Base-by-base conservation (phyloP, 2,797 vertebrate species). In the Enteromius trimaculatus region DNA sequence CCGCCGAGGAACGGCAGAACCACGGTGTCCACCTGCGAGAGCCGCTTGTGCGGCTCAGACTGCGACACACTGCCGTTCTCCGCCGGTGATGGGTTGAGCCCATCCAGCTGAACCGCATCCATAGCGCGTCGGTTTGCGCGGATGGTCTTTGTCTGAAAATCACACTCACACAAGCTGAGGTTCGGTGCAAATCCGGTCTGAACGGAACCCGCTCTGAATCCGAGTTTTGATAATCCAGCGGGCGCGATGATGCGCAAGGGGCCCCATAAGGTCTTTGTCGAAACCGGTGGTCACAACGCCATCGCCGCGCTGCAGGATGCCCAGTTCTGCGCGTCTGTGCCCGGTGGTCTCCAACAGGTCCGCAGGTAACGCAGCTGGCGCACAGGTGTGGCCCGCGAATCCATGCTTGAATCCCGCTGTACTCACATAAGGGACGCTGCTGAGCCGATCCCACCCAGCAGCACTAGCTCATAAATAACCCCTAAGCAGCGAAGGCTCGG, bases 1-100 rank as follows among this genome's bases (percentile, higher is more conserved):
- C 97, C 96, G 7, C 97, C 97, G 5, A 99, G 95, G 82, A 97
- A 95, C 23, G 97, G 97, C 91, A 98, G 92, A 65, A 99, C 97
- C 26, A 95, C 96, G 71, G 94, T 93, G 86, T 99, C 98, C 81
- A 97, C 94, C 93, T 95, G 96, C 89, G 96, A 93, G 26, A 98
- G 94, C 90, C 97, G 91, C 90, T 89, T 92, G 4, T 90, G 87
- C 77, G 88, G 88, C 86, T 95, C 95, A 80, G 85, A 19, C 31
- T 92, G 91, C 75, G 93, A 86, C 39, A 92, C 91, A 75, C 92
- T 93, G 86, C 94, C 94, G 91, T 95, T 95, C 86, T 95, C 94
- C 0, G 93, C 91, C 83, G 91, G 91, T 90, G 53, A 10, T 10
- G 90, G 92, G 84, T 94, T 92, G 88, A 92, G 92, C 80, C 88